Base-by-base conservation (phyloP, 2,888 invertebrate genomes). In the Lepidocyrtinus sp. region DNA sequence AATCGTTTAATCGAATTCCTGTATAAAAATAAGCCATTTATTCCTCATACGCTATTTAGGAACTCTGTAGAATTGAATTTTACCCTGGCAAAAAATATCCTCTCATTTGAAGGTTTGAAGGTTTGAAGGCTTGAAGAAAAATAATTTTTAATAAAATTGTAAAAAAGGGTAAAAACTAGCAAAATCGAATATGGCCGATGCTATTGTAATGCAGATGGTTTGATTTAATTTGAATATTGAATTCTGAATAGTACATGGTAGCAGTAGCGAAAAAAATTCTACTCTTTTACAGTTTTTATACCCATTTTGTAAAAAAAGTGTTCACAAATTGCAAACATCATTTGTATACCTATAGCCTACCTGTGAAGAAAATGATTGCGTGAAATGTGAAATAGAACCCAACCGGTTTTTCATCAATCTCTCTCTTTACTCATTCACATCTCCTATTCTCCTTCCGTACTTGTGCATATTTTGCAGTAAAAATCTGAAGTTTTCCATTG, bases 401-500 rank as follows among this genome's bases (percentile, higher is more conserved):
- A 62, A 62, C 62, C 62, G 62, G 62, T 62, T 62, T 62, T 22
- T 62, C 62, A 62, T 62, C 25, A 22, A 12, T 15, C n/a, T 62
- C 62, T n/a, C 2, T 7, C 22, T 27, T n/a, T n/a, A n/a, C n/a
- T n/a, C n/a, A n/a, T n/a, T n/a, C n/a, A n/a, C n/a, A n/a, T n/a
- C n/a, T n/a, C n/a, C n/a, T n/a, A n/a, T n/a, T n/a, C n/a, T n/a
- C n/a, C n/a, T n/a, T n/a, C n/a, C n/a, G n/a, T n/a, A n/a, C n/a
- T n/a, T n/a, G n/a, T n/a, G n/a, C n/a, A n/a, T n/a, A 65, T 27
- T 65, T 65, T 27, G 1, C 17, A 36, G n/a, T 12, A 1, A 26
- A 50, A 36, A 5, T 36, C 5, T 7, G 12, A 36, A 36, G 5
- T 36, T 36, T 36, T 36, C 36, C 36, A 36, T 36, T 36, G 36